Evolutionary conservation across 2,888 invertebrate genomes (phyloP), one percentile per base, ranked within the genome.

Genomic region (Shargacucullia verbasci): DNA sequence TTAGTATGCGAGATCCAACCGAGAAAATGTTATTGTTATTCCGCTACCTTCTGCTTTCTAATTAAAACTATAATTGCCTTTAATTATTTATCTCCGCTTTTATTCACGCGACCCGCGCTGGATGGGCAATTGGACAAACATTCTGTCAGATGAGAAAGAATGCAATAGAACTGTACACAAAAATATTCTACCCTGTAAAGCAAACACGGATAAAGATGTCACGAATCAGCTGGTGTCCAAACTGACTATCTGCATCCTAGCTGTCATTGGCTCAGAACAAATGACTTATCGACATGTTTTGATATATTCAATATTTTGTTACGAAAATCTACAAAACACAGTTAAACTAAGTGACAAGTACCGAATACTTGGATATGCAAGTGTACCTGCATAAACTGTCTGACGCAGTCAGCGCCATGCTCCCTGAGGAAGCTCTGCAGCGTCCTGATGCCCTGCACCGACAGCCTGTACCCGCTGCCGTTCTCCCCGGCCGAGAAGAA

Each of bases 341-440:
- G 7, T 12, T 12, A 1, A 35, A 12, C 13, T 13, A 13, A 35
- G 34, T 12, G 12, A 35, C 12, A 35, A 13, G 34, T 35, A 35
- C 34, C n/a, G 40, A 25, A 40, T 27, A 12, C 14, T 31, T 14
- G n/a, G 9, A 11, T n/a, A 31, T 11, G 6, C 9, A 29, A 9
- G 14, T 35, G 13, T 65, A 96, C 96, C 96, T 96, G 95, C 82
- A 96, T 95, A 79, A 96, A 95, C 86, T 95, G 95, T 38, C 95
- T 91, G 66, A 96, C 95, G 81, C 95, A 96, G 64, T 95, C 95
- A 59, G 95, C 95, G 34, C 96, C 96, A 80, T 96, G 95, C 68
- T 96, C 95, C 71, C 95, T 82, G 46, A 96, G 90, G 87, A 96
- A 95, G 44, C 91, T 89, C 84, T 95, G 95, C 67, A 96, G 88